These are phyloP conservation scores for Corticium candelabrum DNA, from an alignment of 37 sponge, comb jelly and placozoan genomes.

Conservation along the genomic window DNA sequence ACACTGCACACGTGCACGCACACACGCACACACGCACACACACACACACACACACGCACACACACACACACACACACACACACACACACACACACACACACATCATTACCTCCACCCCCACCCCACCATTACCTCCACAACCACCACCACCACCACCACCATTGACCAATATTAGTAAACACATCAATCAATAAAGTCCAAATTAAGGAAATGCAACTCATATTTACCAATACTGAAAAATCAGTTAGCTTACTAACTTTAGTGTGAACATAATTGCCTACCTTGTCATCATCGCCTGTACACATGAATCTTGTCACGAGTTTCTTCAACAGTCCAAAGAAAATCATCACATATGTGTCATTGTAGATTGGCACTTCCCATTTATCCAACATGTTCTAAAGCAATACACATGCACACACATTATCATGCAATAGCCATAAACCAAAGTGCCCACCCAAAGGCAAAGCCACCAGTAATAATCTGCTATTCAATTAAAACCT, in stretches of 20 bases:
- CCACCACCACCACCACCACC: no score
- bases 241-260: not conserved
- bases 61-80: slow-evolving; percentile 5
- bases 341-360: slow-evolving; percentile 80
- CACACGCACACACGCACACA: slow-evolving; percentile 10
- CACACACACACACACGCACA: slow-evolving; percentile 2
- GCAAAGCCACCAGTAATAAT: no score
- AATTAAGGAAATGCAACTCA: not conserved
- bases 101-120: no score
- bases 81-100: slow-evolving; percentile 1
- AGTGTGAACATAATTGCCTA: not conserved
- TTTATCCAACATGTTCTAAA: slow-evolving; percentile 53
- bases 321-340: slow-evolving; percentile 76
- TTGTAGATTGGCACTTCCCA: slow-evolving; percentile 77
- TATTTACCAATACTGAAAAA: not conserved
- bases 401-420: no score
- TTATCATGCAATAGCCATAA: not conserved
- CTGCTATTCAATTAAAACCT: no score
- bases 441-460: no score
- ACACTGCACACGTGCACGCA: slow-evolving; percentile 10
- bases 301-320: slow-evolving; percentile 38
- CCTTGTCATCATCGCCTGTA: not conserved
- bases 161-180: not conserved
- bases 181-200: not conserved
- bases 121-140: no score